phyloP scores from a whole-genome alignment of 2,888 invertebrate genomes.

The Hymenopus coronatus region DNA sequence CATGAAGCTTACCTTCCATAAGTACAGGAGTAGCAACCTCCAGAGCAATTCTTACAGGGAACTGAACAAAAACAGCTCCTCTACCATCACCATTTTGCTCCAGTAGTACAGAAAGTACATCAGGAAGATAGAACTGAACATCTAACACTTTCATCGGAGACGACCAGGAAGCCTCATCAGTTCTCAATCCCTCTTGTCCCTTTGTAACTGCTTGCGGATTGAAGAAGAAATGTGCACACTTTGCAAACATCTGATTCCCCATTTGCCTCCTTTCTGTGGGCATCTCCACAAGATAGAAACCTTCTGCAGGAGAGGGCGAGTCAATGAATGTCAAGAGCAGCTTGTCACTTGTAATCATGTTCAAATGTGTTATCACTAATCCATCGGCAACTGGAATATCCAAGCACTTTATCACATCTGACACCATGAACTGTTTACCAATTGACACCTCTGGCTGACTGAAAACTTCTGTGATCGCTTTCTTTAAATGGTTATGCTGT shows the following conservation, averaged over 20 bases:
- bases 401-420: constrained; percentile 53
- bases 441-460: constrained; percentile 54
- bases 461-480: constrained; percentile 66
- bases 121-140: constrained; percentile 72
- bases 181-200: background rate
- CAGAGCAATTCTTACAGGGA: constrained; percentile 52
- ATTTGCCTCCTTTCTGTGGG: constrained; percentile 42
- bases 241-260: constrained; percentile 46
- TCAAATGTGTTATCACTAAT: constrained; percentile 53
- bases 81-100: constrained; percentile 53
- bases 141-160: constrained; percentile 54
- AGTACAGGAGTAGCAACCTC: constrained; percentile 48
- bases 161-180: background rate
- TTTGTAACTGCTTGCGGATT: constrained; percentile 45
- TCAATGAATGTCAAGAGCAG: constrained; percentile 54
- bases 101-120: constrained; percentile 68
- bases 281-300: constrained; percentile 54
- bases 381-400: constrained; percentile 17
- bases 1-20: background rate
- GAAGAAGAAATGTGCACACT: constrained; percentile 56
- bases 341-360: constrained; percentile 52
- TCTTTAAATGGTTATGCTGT: constrained; percentile 69
- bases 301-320: constrained; percentile 44
- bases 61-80: constrained; percentile 51
- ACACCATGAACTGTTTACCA: constrained; percentile 58